Evolutionary conservation across 2,113 vertebrate genomes (phyloP), one percentile per base, ranked within the genome.

Genomic region (Actinemys pallida): DNA sequence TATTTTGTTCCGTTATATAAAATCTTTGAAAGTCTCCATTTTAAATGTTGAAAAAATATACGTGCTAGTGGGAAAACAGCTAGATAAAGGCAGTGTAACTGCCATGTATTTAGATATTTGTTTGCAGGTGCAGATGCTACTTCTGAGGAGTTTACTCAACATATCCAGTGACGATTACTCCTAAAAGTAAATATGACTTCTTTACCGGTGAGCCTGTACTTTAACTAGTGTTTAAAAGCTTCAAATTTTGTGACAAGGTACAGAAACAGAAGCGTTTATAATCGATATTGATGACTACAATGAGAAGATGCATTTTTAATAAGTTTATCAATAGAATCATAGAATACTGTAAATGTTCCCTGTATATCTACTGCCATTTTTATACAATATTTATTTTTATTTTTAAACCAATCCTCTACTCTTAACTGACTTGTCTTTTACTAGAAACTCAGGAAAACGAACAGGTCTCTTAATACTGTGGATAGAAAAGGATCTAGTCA

Each of bases 331-430:
- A 2, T 50, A 50, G 50, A 50, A 50, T 50, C 50, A 50, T 50
- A 50, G 50, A 50, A 59, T 87, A 54, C 24, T 62, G 84, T 35
- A 80, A 42, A 90, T 78, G 76, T 50, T 76, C 65, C n/a, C 82
- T 87, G 22, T 80, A 17, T 22, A 65, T 82, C 84, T 81, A 85
- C 45, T 27, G 45, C 16, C 45, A 45, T 93, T 57, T 93, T 87
- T 57, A 82, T 75, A 81, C 3, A 52, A 79, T 88, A 85, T 10
- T 42, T 45, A 76, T 57, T 81, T 50, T 52, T 8, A 39, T 88
- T 84, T 88, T 90, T 91, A 50, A 94, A 83, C 17, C 35, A 4
- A 78, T 81, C 62, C 88, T 94, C 42, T 57, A 49, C 39, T 88
- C 19, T 49, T 1, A 0, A 86, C 49, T 56, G 31, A 49, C 78